Base-by-base conservation (phyloP, 2,888 invertebrate species). In the Troides oblongomaculatus region DNA sequence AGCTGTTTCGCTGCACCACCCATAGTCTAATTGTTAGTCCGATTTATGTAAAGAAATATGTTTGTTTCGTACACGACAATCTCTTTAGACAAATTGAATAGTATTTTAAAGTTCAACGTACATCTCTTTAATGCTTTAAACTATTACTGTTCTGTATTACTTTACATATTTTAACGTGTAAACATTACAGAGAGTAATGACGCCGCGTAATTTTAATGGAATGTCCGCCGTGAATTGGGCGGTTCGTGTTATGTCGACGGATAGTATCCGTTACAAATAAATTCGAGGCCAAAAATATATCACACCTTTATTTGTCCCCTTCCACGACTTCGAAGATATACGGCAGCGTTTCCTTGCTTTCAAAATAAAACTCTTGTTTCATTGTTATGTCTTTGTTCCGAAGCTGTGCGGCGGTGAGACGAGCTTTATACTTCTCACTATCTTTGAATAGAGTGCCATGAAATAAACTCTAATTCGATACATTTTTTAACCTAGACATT, bases 351-450 rank as follows among this genome's bases (percentile, higher is more conserved):
- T 68, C 65, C 64, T 64, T 66, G 65, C 69, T 72, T 70, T 70
- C 62, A 71, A 72, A 71, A 75, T 68, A 73, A 75, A 73, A 75
- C 65, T 68, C 72, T 73, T 64, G 66, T 74, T 72, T 67, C 70
- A 70, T 71, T 71, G 72, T 76, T 72, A 70, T 69, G 73, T 72
- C 73, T 71, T 76, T 74, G 76, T 75, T 72, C 74, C 72, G 64
- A 71, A 63, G 72, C 67, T 72, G 70, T 70, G 46, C 68, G 56
- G 70, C 56, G 64, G 30, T 60, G 59, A 68, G 64, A 67, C n/a
- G 61, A 62, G 59, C 64, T 66, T 72, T 66, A 60, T 63, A 59
- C 68, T 66, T 65, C 62, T 70, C 62, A 50, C 70, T 65, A 70
- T 66, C 60, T 66, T 66, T 64, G 63, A 70, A 64, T 66, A 60